Evolutionary conservation across 2,113 vertebrate genomes (phyloP), one percentile per base, ranked within the genome.

Genomic region (Peromyscus californicus): DNA sequence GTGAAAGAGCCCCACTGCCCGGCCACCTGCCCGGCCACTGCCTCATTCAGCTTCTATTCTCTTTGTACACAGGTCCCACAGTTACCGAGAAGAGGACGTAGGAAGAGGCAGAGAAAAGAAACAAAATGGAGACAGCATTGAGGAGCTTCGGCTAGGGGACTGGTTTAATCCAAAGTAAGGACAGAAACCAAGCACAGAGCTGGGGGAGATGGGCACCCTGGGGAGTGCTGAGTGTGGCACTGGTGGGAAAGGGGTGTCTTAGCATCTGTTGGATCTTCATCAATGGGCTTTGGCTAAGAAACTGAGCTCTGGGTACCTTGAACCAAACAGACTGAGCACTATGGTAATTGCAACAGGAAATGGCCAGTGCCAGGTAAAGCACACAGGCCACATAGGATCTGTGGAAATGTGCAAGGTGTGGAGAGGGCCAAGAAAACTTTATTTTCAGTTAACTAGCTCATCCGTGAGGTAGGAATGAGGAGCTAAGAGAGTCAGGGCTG

Each of bases 161-260:
- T 98, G 97, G 96, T 98, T 97, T 89, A 86, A 89, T 75, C 96
- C 96, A 75, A 36, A 89, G 97, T 98, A 98, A 98, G 98, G 83
- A 75, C 82, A 33, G 26, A 24, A 8, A 63, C 54, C 54, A 54
- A 54, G 54, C 54, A 54, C 54, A 13, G 51, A n/a, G 79, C 33
- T 57, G 51, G 33, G 78, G 16, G 19, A 8, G 12, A 67, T 2
- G 2, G 89, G 39, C 12, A 0, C 6, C 3, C 4, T 59, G 33
- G 15, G 22, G 7, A 12, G 65, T 26, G 0, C 19, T 15, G 61
- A 84, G 79, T 70, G 33, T 54, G 5, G 33, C 57, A 42, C 65
- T n/a, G 33, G n/a, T 12, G 31, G 57, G 65, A 80, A 42, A 31
- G 10, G 4, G 57, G 69, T 4, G 21, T 19, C 82, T 89, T 39